Base-by-base conservation (phyloP, 2,797 vertebrate species). In the Crocodylus rhombifer region DNA sequence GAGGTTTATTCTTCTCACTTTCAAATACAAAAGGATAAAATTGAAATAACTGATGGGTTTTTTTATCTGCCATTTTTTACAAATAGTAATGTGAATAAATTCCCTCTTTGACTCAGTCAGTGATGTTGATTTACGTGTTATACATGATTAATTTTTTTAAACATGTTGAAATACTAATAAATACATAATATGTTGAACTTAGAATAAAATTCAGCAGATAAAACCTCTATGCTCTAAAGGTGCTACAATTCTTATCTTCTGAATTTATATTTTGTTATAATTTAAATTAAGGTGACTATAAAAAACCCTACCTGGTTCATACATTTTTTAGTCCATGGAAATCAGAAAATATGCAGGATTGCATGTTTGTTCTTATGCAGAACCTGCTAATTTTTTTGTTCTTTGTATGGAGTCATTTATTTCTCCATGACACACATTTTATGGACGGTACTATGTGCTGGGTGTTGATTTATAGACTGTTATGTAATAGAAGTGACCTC, bases 401-500 rank as follows among this genome's bases (percentile, higher is more conserved):
- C 74, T 79, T 92, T 7, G 0, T 51, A 21, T 23, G 15, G n/a
- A 80, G 64, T 33, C 18, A 56, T 71, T 92, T 84, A 67, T 90
- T 78, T 92, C 80, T 95, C 86, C 60, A 13, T 86, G 86, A 93
- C 88, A 75, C 57, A 42, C 77, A 73, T 91, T 95, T 97, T 89
- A 88, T 92, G 74, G 85, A 78, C 93, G 78, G 67, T 91, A 76
- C 81, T 84, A 28, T 91, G 91, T 84, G 95, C 79, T 17, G 87
- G 92, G 30, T 88, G 92, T 82, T 94, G 92, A 96, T 95, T 96
- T 95, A 95, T 90, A 89, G 30, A 57, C 89, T 91, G 79, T 92
- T 94, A 25, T 78, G 80, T 69, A 91, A 42, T 89, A 92, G 94
- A 96, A 96, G 93, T 96, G 93, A 94, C 80, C 84, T 97, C 94